These are phyloP conservation scores for Pantherophis guttatus DNA, from an alignment of 2,113 vertebrate species.

Conservation along the genomic window DNA sequence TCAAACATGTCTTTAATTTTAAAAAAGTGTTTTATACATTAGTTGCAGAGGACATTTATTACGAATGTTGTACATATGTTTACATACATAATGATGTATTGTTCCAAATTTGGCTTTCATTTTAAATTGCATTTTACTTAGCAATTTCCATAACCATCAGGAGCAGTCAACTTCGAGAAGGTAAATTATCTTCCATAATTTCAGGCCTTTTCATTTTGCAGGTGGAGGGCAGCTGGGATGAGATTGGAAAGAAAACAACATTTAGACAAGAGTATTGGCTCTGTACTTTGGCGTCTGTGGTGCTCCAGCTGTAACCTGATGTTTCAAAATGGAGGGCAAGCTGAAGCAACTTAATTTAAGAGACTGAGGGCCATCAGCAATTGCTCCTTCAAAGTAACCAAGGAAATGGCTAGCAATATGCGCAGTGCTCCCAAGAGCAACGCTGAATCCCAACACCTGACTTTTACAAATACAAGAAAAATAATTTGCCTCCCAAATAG, in stretches of 20 bases:
- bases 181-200: background rate
- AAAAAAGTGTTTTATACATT: constrained; percentile 12
- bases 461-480: background rate
- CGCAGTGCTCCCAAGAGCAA: background rate
- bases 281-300: background rate
- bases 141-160: background rate
- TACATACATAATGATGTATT: constrained; percentile 8
- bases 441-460: background rate
- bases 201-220: background rate
- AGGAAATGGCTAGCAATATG: background rate
- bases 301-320: background rate
- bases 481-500: constrained; percentile 1
- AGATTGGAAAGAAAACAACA: constrained; percentile 2
- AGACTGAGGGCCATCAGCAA: background rate
- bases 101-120: background rate
- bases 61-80: background rate
- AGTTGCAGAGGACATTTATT: background rate
- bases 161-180: background rate
- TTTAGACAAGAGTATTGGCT: background rate
- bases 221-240: background rate
- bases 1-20: constrained; percentile 2
- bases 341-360: constrained; percentile 12
- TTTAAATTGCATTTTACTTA: background rate
- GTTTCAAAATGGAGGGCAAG: background rate
- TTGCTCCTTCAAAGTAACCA: constrained; percentile 24